Evolutionary conservation across 2,797 vertebrate genomes (phyloP).

Genomic region (Rhadinocentrus ornatus): DNA sequence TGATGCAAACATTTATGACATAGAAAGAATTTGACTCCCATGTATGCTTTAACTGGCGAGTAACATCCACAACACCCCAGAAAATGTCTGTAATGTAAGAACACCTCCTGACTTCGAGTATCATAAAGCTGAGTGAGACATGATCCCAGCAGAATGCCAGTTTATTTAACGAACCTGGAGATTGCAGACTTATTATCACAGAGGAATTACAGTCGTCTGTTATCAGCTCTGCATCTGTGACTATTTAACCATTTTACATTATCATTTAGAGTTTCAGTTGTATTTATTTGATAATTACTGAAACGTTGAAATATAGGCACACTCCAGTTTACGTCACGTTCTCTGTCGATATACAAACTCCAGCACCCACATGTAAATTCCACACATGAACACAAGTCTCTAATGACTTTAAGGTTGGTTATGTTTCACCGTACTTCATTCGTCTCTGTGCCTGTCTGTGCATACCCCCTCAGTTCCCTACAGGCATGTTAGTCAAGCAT

Average conservation of each 20-base stretch:
- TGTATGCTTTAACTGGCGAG: background rate
- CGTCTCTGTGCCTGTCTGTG: conserved; percentile 18
- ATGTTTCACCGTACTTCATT: conserved; percentile 56
- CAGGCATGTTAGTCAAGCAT: conserved; percentile 52
- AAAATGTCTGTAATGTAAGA: background rate
- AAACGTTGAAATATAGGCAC: background rate
- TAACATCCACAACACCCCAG: background rate
- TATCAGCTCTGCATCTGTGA: too few relatives aligned
- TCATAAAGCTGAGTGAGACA: background rate
- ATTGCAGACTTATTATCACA: background rate
- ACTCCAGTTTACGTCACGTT: background rate
- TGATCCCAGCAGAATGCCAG: too few relatives aligned
- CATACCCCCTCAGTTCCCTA: conserved; percentile 35
- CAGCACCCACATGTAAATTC: background rate
- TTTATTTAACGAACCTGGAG: too few relatives aligned
- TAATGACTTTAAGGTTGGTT: conserved; percentile 49
- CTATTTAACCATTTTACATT: too few relatives aligned
- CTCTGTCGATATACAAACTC: background rate
- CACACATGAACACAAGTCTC: background rate
- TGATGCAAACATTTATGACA: background rate
- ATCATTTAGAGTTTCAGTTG: too few relatives aligned
- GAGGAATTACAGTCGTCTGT: too few relatives aligned
- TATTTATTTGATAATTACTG: too few relatives aligned
- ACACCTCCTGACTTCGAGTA: background rate
- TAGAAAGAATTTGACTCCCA: too few relatives aligned